These are phyloP conservation scores for Speoplatyrhinus poulsoni DNA, from an alignment of 2,113 vertebrate species.

Conservation along the genomic window DNA sequence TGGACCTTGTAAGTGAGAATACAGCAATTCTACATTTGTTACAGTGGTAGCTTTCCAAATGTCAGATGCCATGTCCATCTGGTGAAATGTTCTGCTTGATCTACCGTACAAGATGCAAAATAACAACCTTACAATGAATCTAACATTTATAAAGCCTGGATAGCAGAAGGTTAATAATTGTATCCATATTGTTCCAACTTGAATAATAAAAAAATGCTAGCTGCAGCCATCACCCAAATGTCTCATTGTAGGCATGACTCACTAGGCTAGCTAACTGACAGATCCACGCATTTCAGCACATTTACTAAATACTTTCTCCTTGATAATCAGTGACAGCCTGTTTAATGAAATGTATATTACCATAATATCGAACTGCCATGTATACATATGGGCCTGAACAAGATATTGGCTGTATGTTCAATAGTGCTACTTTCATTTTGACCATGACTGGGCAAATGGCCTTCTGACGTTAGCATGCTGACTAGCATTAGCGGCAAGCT, in stretches of 20 bases:
- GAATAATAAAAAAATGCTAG: constrained; percentile 17
- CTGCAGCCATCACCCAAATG: constrained; percentile 40
- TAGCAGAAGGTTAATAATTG: not conserved
- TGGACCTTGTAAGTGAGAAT: not conserved
- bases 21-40: not conserved
- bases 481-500: constrained; percentile 55
- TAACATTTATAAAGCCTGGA: not conserved
- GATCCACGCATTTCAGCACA: constrained; percentile 31
- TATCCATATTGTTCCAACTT: not conserved
- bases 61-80: not conserved
- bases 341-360: not conserved
- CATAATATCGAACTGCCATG: not conserved
- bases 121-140: not conserved
- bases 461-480: constrained; percentile 39
- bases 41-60: constrained; percentile 1
- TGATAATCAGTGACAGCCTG: constrained; percentile 20
- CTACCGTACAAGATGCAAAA: not conserved
- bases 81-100: constrained; percentile 11
- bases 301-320: not conserved
- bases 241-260: constrained; percentile 38
- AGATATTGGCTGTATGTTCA: not conserved
- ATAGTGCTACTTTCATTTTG: constrained; percentile 60
- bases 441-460: constrained; percentile 82
- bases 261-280: constrained; percentile 49
- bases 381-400: too few relatives aligned